Evolutionary conservation across 2,113 vertebrate species (phyloP), one percentile per base, ranked within the genome.

Genomic region (Gambusia affinis): DNA sequence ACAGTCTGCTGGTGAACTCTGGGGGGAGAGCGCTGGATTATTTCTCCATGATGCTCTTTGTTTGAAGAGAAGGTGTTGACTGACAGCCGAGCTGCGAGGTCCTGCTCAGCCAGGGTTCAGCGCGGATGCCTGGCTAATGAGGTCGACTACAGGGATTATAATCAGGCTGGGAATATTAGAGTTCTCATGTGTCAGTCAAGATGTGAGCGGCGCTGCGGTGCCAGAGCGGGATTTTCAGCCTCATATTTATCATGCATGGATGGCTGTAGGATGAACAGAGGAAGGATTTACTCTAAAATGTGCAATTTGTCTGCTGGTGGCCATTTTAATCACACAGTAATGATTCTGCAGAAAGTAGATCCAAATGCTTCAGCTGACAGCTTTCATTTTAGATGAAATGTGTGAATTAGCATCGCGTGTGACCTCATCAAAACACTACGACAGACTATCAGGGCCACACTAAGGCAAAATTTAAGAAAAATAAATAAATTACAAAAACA

Each of bases 41-140:
- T 91, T 93, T 92, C 87, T 89, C 81, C 86, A 87, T 42, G 78
- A 90, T 92, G 86, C 83, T 79, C 88, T 90, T 90, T 91, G 90
- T 92, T 92, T 91, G 83, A 94, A 88, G 88, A 79, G 81, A 90
- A 91, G 89, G 87, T 92, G 90, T 89, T 95, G 94, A 94, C 86
- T 95, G 92, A 94, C 93, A 95, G 93, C 87, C 67, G 79, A 91
- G 92, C 80, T 91, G 86, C 82, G 54, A 77, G 86, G 91, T 89
- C 88, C 89, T 75, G 74, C 90, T 91, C 92, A 89, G 91, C 89
- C 81, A 93, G 90, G 89, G 93, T 94, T 94, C 94, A 95, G 60
- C 87, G 87, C 85, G 86, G 88, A 92, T 94, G 92, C 92, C 88
- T 94, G 89, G 90, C 92, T 93, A 94, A 95, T 94, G 92, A 94